Evolutionary conservation across 2,888 invertebrate species (phyloP).

Genomic region (Scaptomyza polygonia): DNA sequence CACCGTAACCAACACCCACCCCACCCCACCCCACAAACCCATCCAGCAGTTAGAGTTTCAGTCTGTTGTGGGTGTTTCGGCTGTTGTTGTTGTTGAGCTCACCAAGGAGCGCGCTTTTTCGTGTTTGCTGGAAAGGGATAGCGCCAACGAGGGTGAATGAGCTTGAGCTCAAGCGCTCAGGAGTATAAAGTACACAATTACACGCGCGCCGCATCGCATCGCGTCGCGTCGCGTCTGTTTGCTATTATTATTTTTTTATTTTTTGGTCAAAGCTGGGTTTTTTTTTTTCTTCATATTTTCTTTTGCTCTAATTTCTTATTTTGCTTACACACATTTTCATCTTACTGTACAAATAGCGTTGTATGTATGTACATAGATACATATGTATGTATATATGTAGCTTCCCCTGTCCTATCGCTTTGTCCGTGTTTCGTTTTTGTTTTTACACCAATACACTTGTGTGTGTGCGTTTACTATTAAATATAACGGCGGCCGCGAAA

Average conservation of each 20-base stretch:
- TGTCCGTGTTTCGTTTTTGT: background rate
- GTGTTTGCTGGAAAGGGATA: constrained; percentile 49
- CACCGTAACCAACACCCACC: constrained; percentile 19
- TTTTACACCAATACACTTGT: background rate
- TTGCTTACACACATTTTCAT: constrained; percentile 41
- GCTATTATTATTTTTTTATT: constrained; percentile 3
- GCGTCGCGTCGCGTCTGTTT: constrained; percentile 40
- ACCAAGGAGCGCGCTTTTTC: constrained; percentile 11
- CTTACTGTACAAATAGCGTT: constrained; percentile 24
- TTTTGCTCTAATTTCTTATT: constrained; percentile 44
- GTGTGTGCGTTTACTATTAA: constrained; percentile 7
- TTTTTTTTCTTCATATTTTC: constrained; percentile 35
- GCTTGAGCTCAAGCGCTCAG: constrained; percentile 21
- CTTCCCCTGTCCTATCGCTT: constrained; percentile 8
- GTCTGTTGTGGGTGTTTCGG: constrained; percentile 63
- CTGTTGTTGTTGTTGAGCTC: constrained; percentile 15
- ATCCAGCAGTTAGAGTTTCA: constrained; percentile 24
- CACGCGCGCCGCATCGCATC: constrained; percentile 26
- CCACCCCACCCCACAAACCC: background rate
- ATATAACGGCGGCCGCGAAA: constrained; percentile 3
- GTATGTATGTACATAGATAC: constrained; percentile 1
- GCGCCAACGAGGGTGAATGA: constrained; percentile 45
- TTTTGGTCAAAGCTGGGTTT: constrained; percentile 23
- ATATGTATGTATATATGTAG: background rate
- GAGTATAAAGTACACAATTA: constrained; percentile 71